These are phyloP conservation scores for Etheostoma nigrum DNA, from an alignment of 2,797 vertebrate genomes.

Conservation along the genomic window DNA sequence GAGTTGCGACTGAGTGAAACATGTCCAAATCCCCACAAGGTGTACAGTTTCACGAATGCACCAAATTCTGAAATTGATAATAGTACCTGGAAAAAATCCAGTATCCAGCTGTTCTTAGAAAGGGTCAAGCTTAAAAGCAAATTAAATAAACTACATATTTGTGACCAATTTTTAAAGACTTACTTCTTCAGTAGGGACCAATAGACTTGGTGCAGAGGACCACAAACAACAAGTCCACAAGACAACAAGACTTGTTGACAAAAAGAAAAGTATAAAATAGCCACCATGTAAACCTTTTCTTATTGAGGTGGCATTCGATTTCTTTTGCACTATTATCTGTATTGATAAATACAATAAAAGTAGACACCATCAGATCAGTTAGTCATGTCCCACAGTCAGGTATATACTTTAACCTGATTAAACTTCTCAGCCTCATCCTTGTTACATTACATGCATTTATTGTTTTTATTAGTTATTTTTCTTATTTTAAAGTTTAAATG, in stretches of 20 bases:
- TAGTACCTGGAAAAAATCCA: neutral
- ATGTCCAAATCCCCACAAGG: slow-evolving; percentile 24
- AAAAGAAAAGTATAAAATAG: too few species aligned
- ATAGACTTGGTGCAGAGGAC: neutral
- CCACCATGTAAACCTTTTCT: neutral
- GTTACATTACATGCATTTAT: neutral
- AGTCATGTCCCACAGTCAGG: neutral
- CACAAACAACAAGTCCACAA: neutral
- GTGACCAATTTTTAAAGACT: neutral
- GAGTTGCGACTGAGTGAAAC: slow-evolving; percentile 12
- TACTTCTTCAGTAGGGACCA: neutral
- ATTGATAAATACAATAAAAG: neutral
- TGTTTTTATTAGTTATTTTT: neutral
- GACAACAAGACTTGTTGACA: neutral
- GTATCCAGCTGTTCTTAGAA: neutral
- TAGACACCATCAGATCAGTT: neutral
- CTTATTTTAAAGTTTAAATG: neutral
- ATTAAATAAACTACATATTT: neutral
- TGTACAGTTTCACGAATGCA: neutral
- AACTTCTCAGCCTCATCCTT: neutral
- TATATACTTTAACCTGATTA: neutral
- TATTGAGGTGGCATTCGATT: neutral
- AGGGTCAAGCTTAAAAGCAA: neutral
- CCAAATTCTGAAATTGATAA: neutral
- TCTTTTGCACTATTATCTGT: slow-evolving; percentile 3